phyloP scores from a whole-genome alignment of 1,140 invertebrate genomes.

The Achatina immaculata region DNA sequence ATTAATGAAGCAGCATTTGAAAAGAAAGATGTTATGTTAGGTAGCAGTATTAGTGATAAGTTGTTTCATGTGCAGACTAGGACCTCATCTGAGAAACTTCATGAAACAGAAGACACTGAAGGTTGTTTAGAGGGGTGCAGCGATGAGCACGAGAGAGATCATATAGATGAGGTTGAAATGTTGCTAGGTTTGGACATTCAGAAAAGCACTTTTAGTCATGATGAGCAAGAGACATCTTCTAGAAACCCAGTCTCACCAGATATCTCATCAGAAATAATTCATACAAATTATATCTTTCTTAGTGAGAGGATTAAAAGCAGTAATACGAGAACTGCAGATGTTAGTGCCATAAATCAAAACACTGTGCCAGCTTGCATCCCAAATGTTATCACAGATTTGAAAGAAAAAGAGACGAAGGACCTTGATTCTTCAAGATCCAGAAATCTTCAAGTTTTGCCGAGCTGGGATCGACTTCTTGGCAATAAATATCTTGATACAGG shows the following conservation, averaged over 20 bases:
- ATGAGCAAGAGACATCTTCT: not conserved
- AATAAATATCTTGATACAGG: not conserved
- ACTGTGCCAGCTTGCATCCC: not conserved
- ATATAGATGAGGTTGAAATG: not conserved
- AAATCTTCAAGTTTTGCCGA: conserved; percentile 11
- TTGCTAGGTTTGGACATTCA: not conserved
- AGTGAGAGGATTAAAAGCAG: not conserved
- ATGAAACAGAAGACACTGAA: not conserved
- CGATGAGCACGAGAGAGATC: not conserved
- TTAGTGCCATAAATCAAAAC: not conserved
- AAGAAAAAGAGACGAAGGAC: too few relatives aligned
- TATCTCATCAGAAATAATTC: not conserved
- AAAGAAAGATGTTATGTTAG: conserved; percentile 13
- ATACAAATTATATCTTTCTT: not conserved
- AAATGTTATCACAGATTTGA: not conserved
- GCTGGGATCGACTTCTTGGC: conserved; percentile 14
- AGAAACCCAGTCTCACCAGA: not conserved
- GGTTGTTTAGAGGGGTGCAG: not conserved
- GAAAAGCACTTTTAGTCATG: not conserved
- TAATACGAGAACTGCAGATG: not conserved
- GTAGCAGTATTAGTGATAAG: not conserved
- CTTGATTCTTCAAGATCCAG: too few relatives aligned
- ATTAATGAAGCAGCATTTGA: not conserved
- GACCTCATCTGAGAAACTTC: not conserved
- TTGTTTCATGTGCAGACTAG: not conserved